These are phyloP conservation scores for Clarias gariepinus DNA, from an alignment of 2,113 vertebrate species.

Conservation along the genomic window DNA sequence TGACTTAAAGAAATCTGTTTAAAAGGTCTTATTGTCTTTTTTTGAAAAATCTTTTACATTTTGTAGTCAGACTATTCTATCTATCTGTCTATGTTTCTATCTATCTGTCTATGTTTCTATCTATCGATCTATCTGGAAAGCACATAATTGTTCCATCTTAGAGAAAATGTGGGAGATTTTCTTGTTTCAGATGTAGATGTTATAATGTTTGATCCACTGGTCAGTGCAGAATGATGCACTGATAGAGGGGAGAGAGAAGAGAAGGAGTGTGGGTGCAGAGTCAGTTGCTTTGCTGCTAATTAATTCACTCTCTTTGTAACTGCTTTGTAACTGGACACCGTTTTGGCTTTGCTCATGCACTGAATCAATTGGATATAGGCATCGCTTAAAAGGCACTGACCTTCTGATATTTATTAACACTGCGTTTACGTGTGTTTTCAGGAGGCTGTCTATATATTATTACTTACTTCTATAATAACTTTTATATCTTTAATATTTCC, in stretches of 20 bases:
- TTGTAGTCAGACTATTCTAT: too few relatives aligned
- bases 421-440: not conserved
- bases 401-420: constrained; percentile 47
- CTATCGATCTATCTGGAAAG: too few relatives aligned
- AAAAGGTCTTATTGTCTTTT: too few relatives aligned
- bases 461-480: not conserved
- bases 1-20: too few relatives aligned
- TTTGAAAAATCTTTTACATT: too few relatives aligned
- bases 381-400: constrained; percentile 43
- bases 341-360: constrained; percentile 53
- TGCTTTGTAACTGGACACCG: constrained; percentile 58
- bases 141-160: not conserved
- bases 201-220: constrained; percentile 36
- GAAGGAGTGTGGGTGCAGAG: constrained; percentile 40
- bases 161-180: not conserved
- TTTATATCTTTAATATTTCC: not conserved
- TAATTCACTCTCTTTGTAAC: constrained; percentile 72
- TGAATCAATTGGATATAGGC: constrained; percentile 32
- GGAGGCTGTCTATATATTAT: not conserved
- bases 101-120: not conserved
- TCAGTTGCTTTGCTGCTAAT: constrained; percentile 67
- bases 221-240: constrained; percentile 55
- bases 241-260: constrained; percentile 7
- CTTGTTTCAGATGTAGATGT: not conserved
- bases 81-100: not conserved